A percentile compares a stretch with the other conserved stretches of the same genome.
phyloP scores from a whole-genome alignment of 2,113 vertebrate species.

The Hyla sarda region DNA sequence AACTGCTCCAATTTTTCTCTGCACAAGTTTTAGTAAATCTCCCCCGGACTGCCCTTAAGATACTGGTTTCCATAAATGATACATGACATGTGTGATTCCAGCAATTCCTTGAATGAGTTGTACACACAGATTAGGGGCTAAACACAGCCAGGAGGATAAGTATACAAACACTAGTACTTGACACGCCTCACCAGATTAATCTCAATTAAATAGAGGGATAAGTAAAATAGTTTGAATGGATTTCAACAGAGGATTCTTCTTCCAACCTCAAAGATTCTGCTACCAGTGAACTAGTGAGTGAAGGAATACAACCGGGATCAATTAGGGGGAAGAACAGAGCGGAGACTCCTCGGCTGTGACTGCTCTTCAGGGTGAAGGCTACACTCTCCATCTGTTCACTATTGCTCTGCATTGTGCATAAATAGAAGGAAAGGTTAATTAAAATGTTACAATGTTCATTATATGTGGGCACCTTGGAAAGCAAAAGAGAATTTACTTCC shows the following conservation, averaged over 20 bases:
- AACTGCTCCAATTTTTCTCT: too few relatives aligned
- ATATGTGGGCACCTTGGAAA: background rate
- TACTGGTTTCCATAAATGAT: constrained; percentile 15
- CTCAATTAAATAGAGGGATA: constrained; percentile 11
- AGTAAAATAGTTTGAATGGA: constrained; percentile 15
- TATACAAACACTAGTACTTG: constrained; percentile 37
- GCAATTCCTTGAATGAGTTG: constrained; percentile 2
- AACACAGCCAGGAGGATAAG: constrained; percentile 9
- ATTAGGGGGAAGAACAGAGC: constrained; percentile 3
- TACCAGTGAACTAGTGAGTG: background rate
- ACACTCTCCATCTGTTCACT: constrained; percentile 16
- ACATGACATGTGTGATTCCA: constrained; percentile 1
- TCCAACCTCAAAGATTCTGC: background rate
- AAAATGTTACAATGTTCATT: background rate
- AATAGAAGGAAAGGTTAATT: constrained; percentile 42
- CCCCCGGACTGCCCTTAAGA: background rate
- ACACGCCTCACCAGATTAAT: constrained; percentile 16
- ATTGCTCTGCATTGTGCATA: background rate
- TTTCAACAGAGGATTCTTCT: background rate
- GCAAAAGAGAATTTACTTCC: background rate
- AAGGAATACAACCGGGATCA: constrained; percentile 20
- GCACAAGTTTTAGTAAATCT: too few relatives aligned
- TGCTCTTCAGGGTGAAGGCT: background rate
- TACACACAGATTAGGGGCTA: constrained; percentile 43
- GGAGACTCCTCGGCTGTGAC: background rate